Base-by-base conservation (phyloP, 2,797 vertebrate species). In the Malurus leucopterus region DNA sequence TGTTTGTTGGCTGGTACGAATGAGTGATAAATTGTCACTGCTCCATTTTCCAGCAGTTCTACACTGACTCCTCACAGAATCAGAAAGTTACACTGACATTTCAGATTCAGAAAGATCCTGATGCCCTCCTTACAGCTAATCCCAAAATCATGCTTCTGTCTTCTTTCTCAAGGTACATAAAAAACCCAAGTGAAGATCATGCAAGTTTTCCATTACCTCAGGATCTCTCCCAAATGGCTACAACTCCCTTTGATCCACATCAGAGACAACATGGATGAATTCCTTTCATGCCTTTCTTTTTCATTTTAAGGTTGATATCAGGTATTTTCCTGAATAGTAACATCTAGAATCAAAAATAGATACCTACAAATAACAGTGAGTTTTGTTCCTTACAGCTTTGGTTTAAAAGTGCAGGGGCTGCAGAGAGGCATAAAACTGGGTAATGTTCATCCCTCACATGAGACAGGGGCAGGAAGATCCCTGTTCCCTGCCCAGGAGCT, bases 91-190 rank as follows among this genome's bases (percentile, higher is more conserved):
- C 36, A 36, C 36, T 36, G 36, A 36, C 36, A 36, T 87, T 73
- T 61, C 46, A 91, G 53, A 85, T 70, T 77, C 76, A 62, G 69
- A 44, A 91, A 50, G 58, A 83, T 38, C 63, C 79, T 89, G 73
- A 89, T 59, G 12, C 55, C 29, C 20, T 80, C 40, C 59, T 91
- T 76, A 69, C 83, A 91, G 85, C 17, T 75, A 49, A 41, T 72
- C 44, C 34, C 62, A 19, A 47, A 87, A 41, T 65, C n/a, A 54
- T 2, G 0, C 12, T 51, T 26, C 43, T 82, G 50, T 62, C 62
- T 44, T 72, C 38, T 74, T 36, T 36, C 74, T 82, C 36, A 74
- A 54, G 10, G 36, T 64, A 79, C 15, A 20, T 7, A 19, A 78
- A 81, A 54, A 87, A 44, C 5, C 5, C n/a, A n/a, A 14, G 4